phyloP scores from a whole-genome alignment of 2,888 invertebrate genomes.

The Synergus itoensis region DNA sequence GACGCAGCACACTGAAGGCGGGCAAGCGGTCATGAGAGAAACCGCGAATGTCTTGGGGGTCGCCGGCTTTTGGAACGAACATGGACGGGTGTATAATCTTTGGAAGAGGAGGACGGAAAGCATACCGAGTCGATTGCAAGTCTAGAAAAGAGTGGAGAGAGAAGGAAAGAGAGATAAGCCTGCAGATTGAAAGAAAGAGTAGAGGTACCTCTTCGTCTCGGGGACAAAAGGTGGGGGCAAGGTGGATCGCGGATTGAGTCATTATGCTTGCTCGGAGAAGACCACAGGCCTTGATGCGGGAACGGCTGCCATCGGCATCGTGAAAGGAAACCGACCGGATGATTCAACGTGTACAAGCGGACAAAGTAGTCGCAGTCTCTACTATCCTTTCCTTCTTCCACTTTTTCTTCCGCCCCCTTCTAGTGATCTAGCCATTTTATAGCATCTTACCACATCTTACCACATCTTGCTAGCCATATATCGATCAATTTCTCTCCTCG shows the following conservation, averaged over 20 bases:
- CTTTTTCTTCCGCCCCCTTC: conserved; percentile 42
- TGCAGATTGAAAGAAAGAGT: conserved; percentile 58
- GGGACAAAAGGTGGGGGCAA: conserved; percentile 65
- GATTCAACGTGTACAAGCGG: conserved; percentile 68
- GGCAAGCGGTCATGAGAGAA: conserved; percentile 59
- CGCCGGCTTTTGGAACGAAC: conserved; percentile 62
- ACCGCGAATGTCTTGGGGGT: conserved; percentile 63
- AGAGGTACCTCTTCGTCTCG: conserved; percentile 56
- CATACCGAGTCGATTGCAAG: conserved; percentile 35
- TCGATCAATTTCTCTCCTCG: neutral
- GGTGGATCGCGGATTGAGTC: conserved; percentile 78
- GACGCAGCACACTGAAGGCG: neutral
- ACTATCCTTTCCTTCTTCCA: conserved; percentile 53
- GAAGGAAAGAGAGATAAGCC: conserved; percentile 44
- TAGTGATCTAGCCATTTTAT: conserved; percentile 3
- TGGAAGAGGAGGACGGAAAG: conserved; percentile 49
- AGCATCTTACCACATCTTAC: too few species aligned
- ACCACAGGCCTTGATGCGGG: conserved; percentile 75
- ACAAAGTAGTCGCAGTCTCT: conserved; percentile 68
- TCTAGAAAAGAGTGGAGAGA: conserved; percentile 48
- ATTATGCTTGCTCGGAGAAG: conserved; percentile 76
- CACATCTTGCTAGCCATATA: neutral
- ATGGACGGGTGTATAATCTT: conserved; percentile 68
- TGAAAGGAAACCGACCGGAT: conserved; percentile 74
- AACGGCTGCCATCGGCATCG: conserved; percentile 72